Conservation (phyloP, 1,140 invertebrate genomes). For the Papilio aristodemus region DNA sequence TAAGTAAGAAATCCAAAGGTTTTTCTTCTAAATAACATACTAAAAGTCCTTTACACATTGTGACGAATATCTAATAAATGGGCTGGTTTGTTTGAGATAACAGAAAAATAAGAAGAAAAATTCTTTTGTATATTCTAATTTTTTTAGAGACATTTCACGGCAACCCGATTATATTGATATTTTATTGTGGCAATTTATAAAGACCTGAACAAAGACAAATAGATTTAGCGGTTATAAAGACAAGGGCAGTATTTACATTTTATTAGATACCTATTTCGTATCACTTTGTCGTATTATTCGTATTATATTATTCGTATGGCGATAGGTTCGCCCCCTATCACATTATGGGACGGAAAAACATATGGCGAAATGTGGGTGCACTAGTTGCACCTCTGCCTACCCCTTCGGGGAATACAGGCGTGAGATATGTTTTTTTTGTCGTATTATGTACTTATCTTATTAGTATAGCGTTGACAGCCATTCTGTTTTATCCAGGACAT, state of each 20-base stretch:
- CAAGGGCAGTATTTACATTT: neutral
- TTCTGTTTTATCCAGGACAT: too few species aligned
- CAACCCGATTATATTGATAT: neutral
- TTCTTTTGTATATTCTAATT: neutral
- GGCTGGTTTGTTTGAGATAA: neutral
- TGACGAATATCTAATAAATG: neutral
- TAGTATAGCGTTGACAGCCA: too few species aligned
- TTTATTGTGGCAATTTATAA: neutral
- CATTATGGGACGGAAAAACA: too few species aligned
- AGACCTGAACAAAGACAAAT: neutral
- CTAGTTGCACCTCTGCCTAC: too few species aligned
- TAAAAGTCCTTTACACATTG: too few species aligned
- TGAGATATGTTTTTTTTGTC: too few species aligned
- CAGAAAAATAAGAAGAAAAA: neutral
- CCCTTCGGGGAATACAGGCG: too few species aligned
- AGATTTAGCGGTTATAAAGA: neutral
- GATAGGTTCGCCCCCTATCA: too few species aligned
- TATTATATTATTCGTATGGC: too few species aligned
- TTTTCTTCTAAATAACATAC: too few species aligned
- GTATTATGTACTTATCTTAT: too few species aligned
- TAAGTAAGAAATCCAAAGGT: neutral
- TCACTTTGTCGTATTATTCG: neutral
- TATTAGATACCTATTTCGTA: conserved; percentile 1
- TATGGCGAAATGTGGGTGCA: too few species aligned
- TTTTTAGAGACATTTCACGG: neutral